Base-by-base conservation (phyloP, 92 coral and sea anemone genomes). In the Heteractis magnifica region DNA sequence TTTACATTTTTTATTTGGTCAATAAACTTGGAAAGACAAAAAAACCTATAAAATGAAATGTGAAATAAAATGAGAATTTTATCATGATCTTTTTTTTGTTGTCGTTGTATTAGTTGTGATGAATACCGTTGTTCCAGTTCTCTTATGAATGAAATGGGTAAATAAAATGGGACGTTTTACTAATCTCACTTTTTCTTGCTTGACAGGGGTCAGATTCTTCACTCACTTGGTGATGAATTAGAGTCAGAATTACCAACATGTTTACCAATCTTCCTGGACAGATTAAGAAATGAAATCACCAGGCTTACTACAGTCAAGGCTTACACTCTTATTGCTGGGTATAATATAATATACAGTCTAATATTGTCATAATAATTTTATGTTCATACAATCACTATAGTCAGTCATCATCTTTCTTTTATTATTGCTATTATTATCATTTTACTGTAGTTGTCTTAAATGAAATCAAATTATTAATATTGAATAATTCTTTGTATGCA, bases 271-370 rank as follows among this genome's bases (percentile, higher is more conserved):
- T 96, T 96, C 88, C 92, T 96, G 52, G 99, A 96, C 80, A 94
- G 99, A 92, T 84, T 96, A 71, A 92, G 93, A 77, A 96, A 96
- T 82, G 99, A 96, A 84, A 96, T 96, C 84, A 96, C 99, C 4
- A 88, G 99, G 51, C 89, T 96, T 26, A 96, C 99, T 3, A 96
- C 99, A 20, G 99, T 96, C 77, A 96, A 96, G 65, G 99, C 99
- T 0, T 91, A 94, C 86, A 92, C 98, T 6, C 87, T 96, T n/a
- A 89, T 96, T 65, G 99, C 99, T 51, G 98, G 98, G 98, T 94
- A 65, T 60, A 77, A 6, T 10, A 8, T 71, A 10, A n/a, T 8
- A 50, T 8, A 76, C 34, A 1, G 7, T 53, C 4, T 18, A 7
- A 11, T 44, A 56, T 44, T 56, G 13, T 10, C 13, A 18, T 72